Evolutionary conservation across 2,888 invertebrate genomes (phyloP).

Genomic region (Nephrotoma guestfalica): DNA sequence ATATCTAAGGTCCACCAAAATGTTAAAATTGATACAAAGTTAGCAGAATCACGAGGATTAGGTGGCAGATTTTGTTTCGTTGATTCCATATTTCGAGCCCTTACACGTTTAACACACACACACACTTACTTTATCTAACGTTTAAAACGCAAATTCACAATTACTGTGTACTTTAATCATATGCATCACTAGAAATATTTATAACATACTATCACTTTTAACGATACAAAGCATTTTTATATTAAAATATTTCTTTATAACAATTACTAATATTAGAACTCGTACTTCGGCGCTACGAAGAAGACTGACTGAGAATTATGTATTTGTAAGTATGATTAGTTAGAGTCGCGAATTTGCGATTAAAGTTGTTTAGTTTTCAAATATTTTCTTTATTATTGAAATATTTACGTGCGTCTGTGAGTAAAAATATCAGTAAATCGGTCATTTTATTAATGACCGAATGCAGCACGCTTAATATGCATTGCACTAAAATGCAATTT

Average conservation of each 20-base stretch:
- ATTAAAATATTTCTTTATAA: not conserved
- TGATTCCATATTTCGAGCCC: constrained; percentile 7
- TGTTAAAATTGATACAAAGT: constrained; percentile 30
- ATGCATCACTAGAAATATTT: not conserved
- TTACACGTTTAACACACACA: not conserved
- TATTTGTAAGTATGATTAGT: not conserved
- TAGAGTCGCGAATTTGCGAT: too few species aligned
- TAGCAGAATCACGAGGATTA: constrained; percentile 35
- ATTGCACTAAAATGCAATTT: too few species aligned
- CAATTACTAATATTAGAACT: not conserved
- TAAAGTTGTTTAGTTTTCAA: too few species aligned
- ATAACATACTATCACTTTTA: not conserved
- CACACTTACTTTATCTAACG: not conserved
- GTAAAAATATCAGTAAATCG: not conserved
- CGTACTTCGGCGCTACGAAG: not conserved
- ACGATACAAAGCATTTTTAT: not conserved
- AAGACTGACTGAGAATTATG: not conserved
- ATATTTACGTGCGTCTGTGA: not conserved
- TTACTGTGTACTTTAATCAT: not conserved
- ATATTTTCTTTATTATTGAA: not conserved
- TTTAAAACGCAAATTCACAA: not conserved
- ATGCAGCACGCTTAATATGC: not conserved
- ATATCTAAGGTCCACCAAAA: constrained; percentile 39
- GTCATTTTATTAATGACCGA: not conserved
- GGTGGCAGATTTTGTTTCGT: constrained; percentile 9